Percentiles rank a stretch among this genome's conserved stretches.
Conservation (phyloP, 2,113 vertebrate species). For the Vombatus ursinus region DNA sequence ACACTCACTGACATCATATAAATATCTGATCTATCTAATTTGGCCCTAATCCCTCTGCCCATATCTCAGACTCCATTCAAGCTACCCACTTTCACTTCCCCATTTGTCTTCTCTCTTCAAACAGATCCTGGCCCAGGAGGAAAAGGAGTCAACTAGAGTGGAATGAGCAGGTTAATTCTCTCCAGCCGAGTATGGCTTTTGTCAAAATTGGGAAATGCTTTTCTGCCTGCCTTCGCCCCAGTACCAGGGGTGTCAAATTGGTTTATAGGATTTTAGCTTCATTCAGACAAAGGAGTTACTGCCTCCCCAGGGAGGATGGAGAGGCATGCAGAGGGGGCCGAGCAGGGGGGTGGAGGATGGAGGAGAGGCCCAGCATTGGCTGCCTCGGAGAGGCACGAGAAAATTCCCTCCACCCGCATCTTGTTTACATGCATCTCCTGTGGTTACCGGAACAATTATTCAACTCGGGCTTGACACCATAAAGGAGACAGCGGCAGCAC, state of each 20-base stretch:
- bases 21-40: background rate
- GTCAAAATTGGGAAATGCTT: background rate
- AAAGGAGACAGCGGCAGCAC: background rate
- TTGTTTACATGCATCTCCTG: background rate
- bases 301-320: background rate
- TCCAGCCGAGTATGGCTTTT: background rate
- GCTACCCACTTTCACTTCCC: constrained; percentile 42
- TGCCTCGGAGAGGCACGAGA: background rate
- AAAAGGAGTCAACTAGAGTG: background rate
- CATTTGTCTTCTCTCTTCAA: background rate
- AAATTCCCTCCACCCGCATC: background rate
- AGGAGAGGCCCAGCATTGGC: background rate
- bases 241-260: background rate
- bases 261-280: background rate
- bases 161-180: background rate
- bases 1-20: background rate
- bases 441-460: background rate
- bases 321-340: background rate
- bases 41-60: background rate
- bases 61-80: background rate
- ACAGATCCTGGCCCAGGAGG: background rate
- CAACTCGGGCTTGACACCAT: background rate
- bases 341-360: background rate
- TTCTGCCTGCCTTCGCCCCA: background rate
- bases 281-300: background rate